Conservation (phyloP, 2,888 invertebrate genomes). For the Dasysyrphus albostriatus region DNA sequence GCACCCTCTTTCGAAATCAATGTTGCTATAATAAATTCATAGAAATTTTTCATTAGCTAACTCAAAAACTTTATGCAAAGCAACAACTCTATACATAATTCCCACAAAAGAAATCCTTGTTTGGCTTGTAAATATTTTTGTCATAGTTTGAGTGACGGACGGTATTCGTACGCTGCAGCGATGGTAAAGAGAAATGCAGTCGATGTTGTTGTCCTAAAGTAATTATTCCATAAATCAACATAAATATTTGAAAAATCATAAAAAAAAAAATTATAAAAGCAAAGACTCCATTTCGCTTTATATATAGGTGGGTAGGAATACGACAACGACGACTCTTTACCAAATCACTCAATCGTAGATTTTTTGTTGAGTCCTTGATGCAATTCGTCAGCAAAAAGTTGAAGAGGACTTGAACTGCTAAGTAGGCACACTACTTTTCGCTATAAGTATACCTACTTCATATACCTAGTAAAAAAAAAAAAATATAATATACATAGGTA, state of each 20-base stretch:
- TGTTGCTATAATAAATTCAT: conserved; percentile 24
- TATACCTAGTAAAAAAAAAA: background rate
- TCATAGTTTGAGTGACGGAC: conserved; percentile 6
- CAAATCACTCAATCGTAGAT: conserved; percentile 39
- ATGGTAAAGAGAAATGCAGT: background rate
- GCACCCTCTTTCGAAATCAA: background rate
- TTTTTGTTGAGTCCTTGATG: conserved; percentile 45
- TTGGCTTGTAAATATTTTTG: conserved; percentile 10
- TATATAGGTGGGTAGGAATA: background rate
- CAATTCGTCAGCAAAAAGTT: conserved; percentile 39
- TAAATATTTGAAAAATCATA: conserved; percentile 61
- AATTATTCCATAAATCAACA: conserved; percentile 71
- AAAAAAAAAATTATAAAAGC: background rate
- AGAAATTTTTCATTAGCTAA: conserved; percentile 3
- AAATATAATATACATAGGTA: background rate
- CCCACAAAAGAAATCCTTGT: conserved; percentile 7
- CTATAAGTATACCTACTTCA: background rate
- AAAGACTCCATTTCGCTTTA: conserved; percentile 2
- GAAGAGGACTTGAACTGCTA: conserved; percentile 54
- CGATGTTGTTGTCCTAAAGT: conserved; percentile 42
- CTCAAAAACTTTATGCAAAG: conserved; percentile 5
- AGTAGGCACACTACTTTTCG: conserved; percentile 51
- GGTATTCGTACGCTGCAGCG: background rate
- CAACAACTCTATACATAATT: background rate
- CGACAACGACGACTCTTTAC: conserved; percentile 2